Base-by-base conservation (phyloP, 2,797 vertebrate genomes). In the Fistularia commersonii region DNA sequence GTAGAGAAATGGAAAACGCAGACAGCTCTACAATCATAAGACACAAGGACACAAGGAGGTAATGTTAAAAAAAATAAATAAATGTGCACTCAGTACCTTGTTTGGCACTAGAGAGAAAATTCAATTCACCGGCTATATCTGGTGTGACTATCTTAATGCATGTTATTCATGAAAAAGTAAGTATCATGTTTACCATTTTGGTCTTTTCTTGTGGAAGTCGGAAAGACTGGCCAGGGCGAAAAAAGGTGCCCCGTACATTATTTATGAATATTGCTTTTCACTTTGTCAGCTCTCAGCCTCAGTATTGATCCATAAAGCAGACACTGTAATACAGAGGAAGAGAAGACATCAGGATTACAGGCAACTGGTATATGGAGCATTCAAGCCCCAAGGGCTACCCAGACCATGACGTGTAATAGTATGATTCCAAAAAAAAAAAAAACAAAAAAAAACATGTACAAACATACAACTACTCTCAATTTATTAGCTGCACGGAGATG, bases 181-280 rank as follows among this genome's bases (percentile, higher is more conserved):
- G 42, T 23, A 36, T 48, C 8, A 32, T 15, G 32, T 59, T 66
- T 34, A 54, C 8, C 0, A 11, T 64, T 73, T 50, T 57, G 11
- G 64, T 70, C 70, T 57, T 48, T 70, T 82, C 54, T 67, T 42
- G 4, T 31, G 37, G 8, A n/a, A 48, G 44, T 69, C 57, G 45
- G 56, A 64, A 60, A 80, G 66, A 65, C 12, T 32, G 47, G 43
- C 52, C 12, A 39, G 61, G 39, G 61, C 71, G 69, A 69, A 72
- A 83, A 83, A 77, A 74, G 57, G 71, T 47, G 57, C 35, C 48
- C 56, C 48, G 61, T 89, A 85, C 79, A 91, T 90, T 87, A 91
- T 90, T 88, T 85, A 91, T 90, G 83, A 91, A 91, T 86, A 89
- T 87, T 87, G 84, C 84, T 89, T 90, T 90, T 83, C 85, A 84